phyloP scores from a whole-genome alignment of 2,888 invertebrate species.

The Brenthis ino region DNA sequence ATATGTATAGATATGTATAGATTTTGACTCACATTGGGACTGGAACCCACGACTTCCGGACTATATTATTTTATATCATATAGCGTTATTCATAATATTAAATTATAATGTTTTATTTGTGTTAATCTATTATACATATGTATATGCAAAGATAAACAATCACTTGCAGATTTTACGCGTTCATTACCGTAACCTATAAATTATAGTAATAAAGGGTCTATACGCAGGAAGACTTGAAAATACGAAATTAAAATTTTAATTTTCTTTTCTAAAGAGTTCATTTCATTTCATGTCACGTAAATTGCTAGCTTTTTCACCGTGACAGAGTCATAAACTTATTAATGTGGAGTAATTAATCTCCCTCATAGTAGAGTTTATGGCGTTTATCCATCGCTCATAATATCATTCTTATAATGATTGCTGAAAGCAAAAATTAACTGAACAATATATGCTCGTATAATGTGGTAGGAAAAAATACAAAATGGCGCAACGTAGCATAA shows the following conservation, averaged over 20 bases:
- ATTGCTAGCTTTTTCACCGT: slow-evolving; percentile 44
- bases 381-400: slow-evolving; percentile 24
- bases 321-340: slow-evolving; percentile 46
- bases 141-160: too few relatives aligned
- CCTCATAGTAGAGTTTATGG: slow-evolving; percentile 38
- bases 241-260: slow-evolving; percentile 41
- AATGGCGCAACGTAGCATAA: not conserved
- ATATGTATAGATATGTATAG: too few relatives aligned
- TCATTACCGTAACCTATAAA: slow-evolving; percentile 12
- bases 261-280: slow-evolving; percentile 38
- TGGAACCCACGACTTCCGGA: too few relatives aligned
- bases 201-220: slow-evolving; percentile 16
- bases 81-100: too few relatives aligned
- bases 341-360: slow-evolving; percentile 45
- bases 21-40: too few relatives aligned
- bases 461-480: not conserved
- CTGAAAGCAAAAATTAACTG: not conserved
- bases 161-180: too few relatives aligned
- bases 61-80: too few relatives aligned
- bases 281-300: slow-evolving; percentile 44
- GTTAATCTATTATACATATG: too few relatives aligned
- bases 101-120: too few relatives aligned
- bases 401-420: not conserved
- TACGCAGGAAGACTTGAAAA: slow-evolving; percentile 32
- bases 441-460: not conserved